These are phyloP conservation scores for Dendrolimus punctatus DNA, from an alignment of 1,140 invertebrate genomes.

Conservation along the genomic window DNA sequence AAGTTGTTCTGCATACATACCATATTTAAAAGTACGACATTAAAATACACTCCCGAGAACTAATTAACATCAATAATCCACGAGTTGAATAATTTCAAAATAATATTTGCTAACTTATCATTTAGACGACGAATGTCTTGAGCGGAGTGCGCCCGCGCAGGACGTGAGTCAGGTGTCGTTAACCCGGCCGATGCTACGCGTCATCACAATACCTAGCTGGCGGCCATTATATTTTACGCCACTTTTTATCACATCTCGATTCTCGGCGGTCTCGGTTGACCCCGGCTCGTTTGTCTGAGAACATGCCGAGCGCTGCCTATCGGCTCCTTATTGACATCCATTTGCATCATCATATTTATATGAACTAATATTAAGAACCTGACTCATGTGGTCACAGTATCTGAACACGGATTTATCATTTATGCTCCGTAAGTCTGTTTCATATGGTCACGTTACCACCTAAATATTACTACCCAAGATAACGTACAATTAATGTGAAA, in stretches of 20 bases:
- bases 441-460: too few species aligned
- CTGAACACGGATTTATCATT: too few species aligned
- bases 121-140: slow-evolving; percentile 25
- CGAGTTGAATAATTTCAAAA: slow-evolving; percentile 4
- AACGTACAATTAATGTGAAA: too few species aligned
- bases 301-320: slow-evolving; percentile 8
- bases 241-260: slow-evolving; percentile 27
- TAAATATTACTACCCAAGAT: too few species aligned
- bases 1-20: too few species aligned
- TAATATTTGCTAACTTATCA: slow-evolving; percentile 18
- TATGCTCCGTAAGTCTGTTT: too few species aligned
- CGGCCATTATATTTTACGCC: slow-evolving; percentile 37
- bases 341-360: slow-evolving; percentile 4
- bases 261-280: slow-evolving; percentile 7
- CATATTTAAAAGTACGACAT: too few species aligned
- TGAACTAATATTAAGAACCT: too few species aligned
- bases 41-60: too few species aligned
- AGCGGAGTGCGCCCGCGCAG: slow-evolving; percentile 28
- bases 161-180: slow-evolving; percentile 61
- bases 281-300: slow-evolving; percentile 9
- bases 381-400: too few species aligned
- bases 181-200: slow-evolving; percentile 31
- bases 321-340: slow-evolving; percentile 10
- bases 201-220: slow-evolving; percentile 40
- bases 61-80: not conserved